Percentiles rank a stretch among this genome's conserved stretches.
These are phyloP conservation scores for Diuraphis noxia DNA, from an alignment of 1,140 invertebrate species.

Conservation along the genomic window DNA sequence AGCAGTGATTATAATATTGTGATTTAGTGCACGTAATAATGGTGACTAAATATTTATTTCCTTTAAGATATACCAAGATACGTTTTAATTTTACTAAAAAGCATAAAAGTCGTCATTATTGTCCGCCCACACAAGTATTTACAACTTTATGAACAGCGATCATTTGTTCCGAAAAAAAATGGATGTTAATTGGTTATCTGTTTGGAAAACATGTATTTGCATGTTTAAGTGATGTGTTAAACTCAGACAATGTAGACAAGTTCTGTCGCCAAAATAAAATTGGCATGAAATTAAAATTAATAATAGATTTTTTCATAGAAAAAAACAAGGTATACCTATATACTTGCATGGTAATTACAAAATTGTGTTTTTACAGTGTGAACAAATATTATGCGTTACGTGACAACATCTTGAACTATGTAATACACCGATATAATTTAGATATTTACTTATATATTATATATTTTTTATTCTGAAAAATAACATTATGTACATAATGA, in stretches of 20 bases:
- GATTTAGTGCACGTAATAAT: neutral
- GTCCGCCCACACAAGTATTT: neutral
- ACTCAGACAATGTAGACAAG: constrained; percentile 3
- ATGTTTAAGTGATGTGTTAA: neutral
- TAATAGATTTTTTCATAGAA: constrained; percentile 9
- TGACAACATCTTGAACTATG: neutral
- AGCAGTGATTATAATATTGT: neutral
- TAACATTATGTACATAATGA: neutral
- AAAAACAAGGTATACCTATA: neutral
- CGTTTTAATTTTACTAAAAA: neutral
- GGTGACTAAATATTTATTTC: neutral
- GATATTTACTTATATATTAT: neutral
- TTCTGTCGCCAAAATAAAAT: constrained; percentile 20
- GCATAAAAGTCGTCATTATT: neutral
- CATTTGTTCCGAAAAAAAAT: neutral
- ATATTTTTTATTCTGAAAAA: neutral
- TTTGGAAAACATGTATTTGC: neutral
- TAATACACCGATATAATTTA: neutral
- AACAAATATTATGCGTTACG: neutral
- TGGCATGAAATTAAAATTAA: constrained; percentile 37
- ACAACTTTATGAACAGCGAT: neutral
- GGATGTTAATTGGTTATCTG: neutral
- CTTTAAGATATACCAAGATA: neutral
- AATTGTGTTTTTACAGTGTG: neutral
- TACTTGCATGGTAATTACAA: neutral